A percentile compares a stretch with the other conserved stretches of the same genome.
Evolutionary conservation across 2,113 vertebrate genomes (phyloP).

Genomic region (Pholis gunnellus): DNA sequence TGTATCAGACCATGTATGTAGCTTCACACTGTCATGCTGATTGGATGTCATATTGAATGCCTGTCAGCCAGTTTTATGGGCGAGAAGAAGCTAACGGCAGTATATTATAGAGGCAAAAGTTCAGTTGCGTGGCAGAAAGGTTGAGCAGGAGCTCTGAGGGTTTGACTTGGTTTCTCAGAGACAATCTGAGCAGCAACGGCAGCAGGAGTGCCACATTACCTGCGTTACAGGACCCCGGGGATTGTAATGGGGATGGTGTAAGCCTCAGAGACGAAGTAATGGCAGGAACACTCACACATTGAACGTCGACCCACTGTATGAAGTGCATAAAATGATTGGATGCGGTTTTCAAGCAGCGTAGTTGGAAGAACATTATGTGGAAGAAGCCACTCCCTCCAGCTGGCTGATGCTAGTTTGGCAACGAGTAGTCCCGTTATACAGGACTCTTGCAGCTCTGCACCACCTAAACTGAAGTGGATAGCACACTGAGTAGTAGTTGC

Average conservation of each 20-base stretch:
- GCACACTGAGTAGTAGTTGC: neutral
- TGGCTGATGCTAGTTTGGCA: neutral
- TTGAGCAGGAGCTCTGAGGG: neutral
- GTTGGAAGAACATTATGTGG: neutral
- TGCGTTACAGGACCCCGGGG: slow-evolving; percentile 49
- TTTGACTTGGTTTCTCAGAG: slow-evolving; percentile 45
- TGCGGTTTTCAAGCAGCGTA: slow-evolving; percentile 15
- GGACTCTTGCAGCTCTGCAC: neutral
- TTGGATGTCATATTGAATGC: neutral
- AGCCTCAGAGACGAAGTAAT: slow-evolving; percentile 37
- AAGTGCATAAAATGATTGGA: slow-evolving; percentile 5
- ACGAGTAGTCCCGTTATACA: slow-evolving; percentile 18
- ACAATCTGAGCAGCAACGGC: slow-evolving; percentile 41
- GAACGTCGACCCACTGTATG: neutral
- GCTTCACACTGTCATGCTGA: neutral
- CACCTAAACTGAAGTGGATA: slow-evolving; percentile 5
- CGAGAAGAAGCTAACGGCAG: neutral
- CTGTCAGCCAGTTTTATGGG: neutral
- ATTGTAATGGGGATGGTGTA: slow-evolving; percentile 47
- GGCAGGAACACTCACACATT: slow-evolving; percentile 10
- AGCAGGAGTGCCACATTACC: slow-evolving; percentile 42
- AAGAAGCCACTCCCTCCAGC: slow-evolving; percentile 3
- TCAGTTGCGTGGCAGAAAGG: slow-evolving; percentile 21
- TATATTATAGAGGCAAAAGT: neutral
- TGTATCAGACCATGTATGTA: neutral